Evolutionary conservation across 2,113 vertebrate genomes (phyloP), one percentile per base, ranked within the genome.

Genomic region (Periophthalmodon schlosseri): DNA sequence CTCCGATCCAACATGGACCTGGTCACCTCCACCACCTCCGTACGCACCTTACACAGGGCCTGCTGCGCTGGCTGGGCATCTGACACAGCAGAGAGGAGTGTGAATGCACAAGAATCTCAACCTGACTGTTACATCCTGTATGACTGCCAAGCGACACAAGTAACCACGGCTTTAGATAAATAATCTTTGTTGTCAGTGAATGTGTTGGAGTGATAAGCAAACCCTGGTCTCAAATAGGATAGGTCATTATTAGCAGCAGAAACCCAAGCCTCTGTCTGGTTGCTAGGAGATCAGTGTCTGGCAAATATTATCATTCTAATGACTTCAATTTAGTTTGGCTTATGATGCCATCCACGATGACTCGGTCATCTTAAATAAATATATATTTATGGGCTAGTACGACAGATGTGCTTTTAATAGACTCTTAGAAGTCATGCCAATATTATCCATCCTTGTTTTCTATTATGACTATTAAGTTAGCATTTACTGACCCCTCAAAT

Each of bases 21-120:
- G n/a, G 96, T 96, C 87, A 99, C 95, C 88, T 99, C 95, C 0
- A 96, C 95, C 77, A 99, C 97, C 82, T 97, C 96, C 0, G 94
- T 96, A 68, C 98, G 95, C 0, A 96, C 95, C 93, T 99, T 99
- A 91, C 98, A 99, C 84, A 95, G 93, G 0, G 98, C 97, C 0
- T 96, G 95, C 80, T 96, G 88, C 13, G 98, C 98, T 0, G 94
- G 93, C 84, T 97, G 95, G 3, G 96, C 95, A 1, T 86, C 95
- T 78, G 91, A 75, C 0, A 73, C 44, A 68, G 5, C 47, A 84
- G 13, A 84, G 6, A 58, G 73, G 76, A 44, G 28, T 28, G 21
- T 74, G 16, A 76, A 50, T 39, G 49, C 24, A 68, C 15, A 49
- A 74, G 20, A 13, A 36, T 72, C 11, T 58, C 34, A 24, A 36